Evolutionary conservation across 2,888 invertebrate genomes (phyloP), one percentile per base, ranked within the genome.

Genomic region (Leptopilina syphax): DNA sequence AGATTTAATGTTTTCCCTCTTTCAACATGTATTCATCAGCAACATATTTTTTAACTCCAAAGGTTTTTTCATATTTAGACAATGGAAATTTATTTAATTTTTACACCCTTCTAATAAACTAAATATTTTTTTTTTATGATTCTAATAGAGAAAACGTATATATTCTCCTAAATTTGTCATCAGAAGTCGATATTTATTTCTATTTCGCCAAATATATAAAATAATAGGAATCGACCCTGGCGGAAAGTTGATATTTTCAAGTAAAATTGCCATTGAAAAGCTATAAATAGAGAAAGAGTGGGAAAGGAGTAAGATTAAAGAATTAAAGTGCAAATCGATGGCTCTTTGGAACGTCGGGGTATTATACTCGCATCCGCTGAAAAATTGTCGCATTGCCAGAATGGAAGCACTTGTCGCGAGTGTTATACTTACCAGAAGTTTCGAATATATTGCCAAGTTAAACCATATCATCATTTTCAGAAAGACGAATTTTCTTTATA

Each of bases 331-430:
- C 24, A 70, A 70, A 54, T 70, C 70, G 54, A 70, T 54, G 13
- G 7, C 70, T 27, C 50, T 70, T 54, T 54, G 13, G 54, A 70
- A 50, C 27, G 70, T 13, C 5, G 50, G 27, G 47, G 50, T 47
- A 70, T 70, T 54, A 70, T 9, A 13, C 47, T 27, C 27, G 50
- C 70, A 54, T 70, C 27, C 27, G 50, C 8, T 70, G 70, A 70
- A 70, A 34, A 70, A 70, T 34, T 8, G 27, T 54, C 70, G 50
- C 13, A 27, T 70, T 54, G 13, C 24, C 27, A 27, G 50, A 27
- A 70, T 50, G 13, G 13, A 70, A 13, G 24, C 27, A 70, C 8
- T 54, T 70, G 50, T 27, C 27, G 24, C 54, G 12, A 24, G 50
- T 50, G 27, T 70, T 70, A 50, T 70, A 70, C 54, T 13, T 34